Evolutionary conservation across 2,797 vertebrate species (phyloP).

Genomic region (Heteromormyrus szaboi): DNA sequence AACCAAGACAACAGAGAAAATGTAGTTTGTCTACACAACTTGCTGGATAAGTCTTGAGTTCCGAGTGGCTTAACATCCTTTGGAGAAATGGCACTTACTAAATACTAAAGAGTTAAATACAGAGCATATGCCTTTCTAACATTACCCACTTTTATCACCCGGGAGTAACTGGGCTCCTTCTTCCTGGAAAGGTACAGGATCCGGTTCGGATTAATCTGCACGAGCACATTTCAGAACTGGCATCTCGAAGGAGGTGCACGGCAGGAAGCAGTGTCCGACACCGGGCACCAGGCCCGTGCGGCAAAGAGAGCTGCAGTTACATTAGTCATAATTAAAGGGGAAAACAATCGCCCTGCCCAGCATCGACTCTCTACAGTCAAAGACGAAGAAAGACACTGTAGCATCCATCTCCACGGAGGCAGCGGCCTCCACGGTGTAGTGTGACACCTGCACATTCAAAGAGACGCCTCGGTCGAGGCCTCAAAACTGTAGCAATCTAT

Average conservation of each 20-base stretch:
- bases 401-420: neutral
- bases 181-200: conserved; percentile 4
- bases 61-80: neutral
- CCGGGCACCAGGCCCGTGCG: neutral
- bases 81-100: conserved; percentile 8
- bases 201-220: neutral
- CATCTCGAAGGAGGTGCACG: neutral
- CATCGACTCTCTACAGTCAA: conserved; percentile 20
- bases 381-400: conserved; percentile 3
- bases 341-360: neutral
- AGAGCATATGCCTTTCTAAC: conserved; percentile 5
- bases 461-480: conserved; percentile 21
- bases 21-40: neutral
- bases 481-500: conserved; percentile 17
- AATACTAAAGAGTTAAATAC: neutral
- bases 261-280: neutral
- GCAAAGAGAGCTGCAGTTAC: conserved; percentile 1
- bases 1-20: neutral
- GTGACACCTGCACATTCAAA: conserved; percentile 11
- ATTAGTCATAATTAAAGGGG: neutral
- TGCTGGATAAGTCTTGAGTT: neutral
- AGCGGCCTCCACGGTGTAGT: conserved; percentile 12
- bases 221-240: conserved; percentile 11
- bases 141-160: neutral
- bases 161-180: neutral